These are phyloP conservation scores for Luehdorfia chinensis DNA, from an alignment of 1,140 invertebrate genomes.

Conservation along the genomic window DNA sequence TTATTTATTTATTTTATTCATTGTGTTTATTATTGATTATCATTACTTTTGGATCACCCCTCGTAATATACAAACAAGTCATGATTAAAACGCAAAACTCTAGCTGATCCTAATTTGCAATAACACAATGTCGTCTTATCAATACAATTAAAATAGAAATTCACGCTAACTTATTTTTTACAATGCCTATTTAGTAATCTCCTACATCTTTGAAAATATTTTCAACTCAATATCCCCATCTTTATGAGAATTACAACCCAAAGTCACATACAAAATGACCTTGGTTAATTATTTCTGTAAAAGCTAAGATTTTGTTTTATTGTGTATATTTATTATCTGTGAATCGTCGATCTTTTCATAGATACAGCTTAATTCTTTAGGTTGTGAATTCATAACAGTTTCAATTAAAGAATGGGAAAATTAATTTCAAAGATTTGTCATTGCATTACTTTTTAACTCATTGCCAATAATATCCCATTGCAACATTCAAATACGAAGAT, in stretches of 20 bases:
- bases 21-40: no score
- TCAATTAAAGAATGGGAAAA: slow-evolving; percentile 1
- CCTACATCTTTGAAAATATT: slow-evolving; percentile 26
- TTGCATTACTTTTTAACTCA: slow-evolving; percentile 1
- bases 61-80: slow-evolving; percentile 20
- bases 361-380: no score
- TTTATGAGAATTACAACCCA: no score
- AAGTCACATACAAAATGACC: no score
- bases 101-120: slow-evolving; percentile 51
- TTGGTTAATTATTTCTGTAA: no score
- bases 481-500: slow-evolving; percentile 17
- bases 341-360: no score
- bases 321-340: no score
- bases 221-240: slow-evolving; percentile 3
- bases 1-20: no score
- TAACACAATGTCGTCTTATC: slow-evolving; percentile 36
- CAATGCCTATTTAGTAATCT: slow-evolving; percentile 47
- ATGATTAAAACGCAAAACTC: slow-evolving; percentile 38
- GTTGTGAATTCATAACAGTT: no score
- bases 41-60: no score
- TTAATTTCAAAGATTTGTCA: slow-evolving; percentile 7
- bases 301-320: no score
- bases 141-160: slow-evolving; percentile 53
- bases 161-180: slow-evolving; percentile 56
- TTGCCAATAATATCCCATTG: slow-evolving; percentile 33